Base-by-base conservation (phyloP, 2,113 vertebrate genomes). In the Plecturocebus donacophilus region DNA sequence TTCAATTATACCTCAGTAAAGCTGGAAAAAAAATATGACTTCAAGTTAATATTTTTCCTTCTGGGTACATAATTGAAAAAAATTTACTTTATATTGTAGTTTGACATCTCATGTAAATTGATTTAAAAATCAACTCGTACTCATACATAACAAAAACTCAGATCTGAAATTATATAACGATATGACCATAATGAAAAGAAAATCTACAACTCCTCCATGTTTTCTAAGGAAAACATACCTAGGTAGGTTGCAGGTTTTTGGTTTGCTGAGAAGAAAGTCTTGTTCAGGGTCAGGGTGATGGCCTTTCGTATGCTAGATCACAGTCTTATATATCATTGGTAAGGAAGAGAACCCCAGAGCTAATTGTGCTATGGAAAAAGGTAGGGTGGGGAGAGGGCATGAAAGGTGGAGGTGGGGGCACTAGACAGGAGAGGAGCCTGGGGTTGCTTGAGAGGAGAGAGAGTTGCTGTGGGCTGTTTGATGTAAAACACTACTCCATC, bases 41-140 rank as follows among this genome's bases (percentile, higher is more conserved):
- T 94, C 54, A 91, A 45, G 38, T 88, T 84, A 87, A 45, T 79
- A 61, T 30, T 80, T 85, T 86, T 68, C 64, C 40, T 91, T 94
- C 87, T 17, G 35, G 52, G n/a, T 58, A 6, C 8, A 76, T 64
- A 82, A 86, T 16, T 73, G 77, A 49, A 85, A 95, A 88, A 64
- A 64, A 64, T 13, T 30, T 81, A 64, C 70, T 94, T 90, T 56
- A 68, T 49, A 13, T 11, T 77, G 17, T 73, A 52, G 85, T 68
- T 75, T 80, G 49, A 27, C 32, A 71, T 66, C 58, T 25, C 38
- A 94, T 40, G 27, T 64, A 73, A 19, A n/a, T 32, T 73, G 52
- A 84, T 91, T 93, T 84, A 90, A 54, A 71, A 73, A 54, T 71
- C 35, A 45, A 58, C 35, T 75, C 77, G 25, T 94, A 23, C 19